Conservation (phyloP, 2,888 invertebrate genomes). For the Ceriagrion tenellum region DNA sequence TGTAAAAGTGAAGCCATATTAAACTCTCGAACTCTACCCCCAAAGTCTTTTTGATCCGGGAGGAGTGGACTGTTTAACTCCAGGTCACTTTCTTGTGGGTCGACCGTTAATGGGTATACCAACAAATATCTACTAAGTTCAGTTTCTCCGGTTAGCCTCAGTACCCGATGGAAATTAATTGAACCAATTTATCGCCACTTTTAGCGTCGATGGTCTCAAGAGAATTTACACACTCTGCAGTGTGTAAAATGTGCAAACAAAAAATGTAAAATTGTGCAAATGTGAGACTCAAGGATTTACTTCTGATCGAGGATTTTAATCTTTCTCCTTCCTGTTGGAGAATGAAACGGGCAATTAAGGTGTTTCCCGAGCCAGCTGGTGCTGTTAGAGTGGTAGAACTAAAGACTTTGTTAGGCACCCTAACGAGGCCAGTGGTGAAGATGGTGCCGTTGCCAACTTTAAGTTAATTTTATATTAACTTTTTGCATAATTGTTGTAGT, state of each 20-base stretch:
- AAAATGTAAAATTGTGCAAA: background rate
- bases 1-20: background rate
- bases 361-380: background rate
- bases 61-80: too few species aligned
- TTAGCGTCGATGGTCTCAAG: background rate
- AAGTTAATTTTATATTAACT: background rate
- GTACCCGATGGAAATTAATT: background rate
- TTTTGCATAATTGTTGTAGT: background rate
- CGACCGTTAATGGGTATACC: background rate
- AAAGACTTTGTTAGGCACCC: background rate
- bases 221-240: background rate
- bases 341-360: background rate
- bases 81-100: background rate
- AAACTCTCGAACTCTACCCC: background rate
- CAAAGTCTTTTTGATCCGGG: background rate
- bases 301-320: background rate
- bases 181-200: background rate
- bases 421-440: background rate
- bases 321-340: background rate
- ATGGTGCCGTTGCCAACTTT: conserved; percentile 12
- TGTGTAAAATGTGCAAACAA: background rate
- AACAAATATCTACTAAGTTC: background rate
- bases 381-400: background rate
- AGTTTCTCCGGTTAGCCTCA: too few species aligned
- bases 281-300: background rate